Evolutionary conservation across 2,113 vertebrate genomes (phyloP).

Genomic region (Bubo blakistoni): DNA sequence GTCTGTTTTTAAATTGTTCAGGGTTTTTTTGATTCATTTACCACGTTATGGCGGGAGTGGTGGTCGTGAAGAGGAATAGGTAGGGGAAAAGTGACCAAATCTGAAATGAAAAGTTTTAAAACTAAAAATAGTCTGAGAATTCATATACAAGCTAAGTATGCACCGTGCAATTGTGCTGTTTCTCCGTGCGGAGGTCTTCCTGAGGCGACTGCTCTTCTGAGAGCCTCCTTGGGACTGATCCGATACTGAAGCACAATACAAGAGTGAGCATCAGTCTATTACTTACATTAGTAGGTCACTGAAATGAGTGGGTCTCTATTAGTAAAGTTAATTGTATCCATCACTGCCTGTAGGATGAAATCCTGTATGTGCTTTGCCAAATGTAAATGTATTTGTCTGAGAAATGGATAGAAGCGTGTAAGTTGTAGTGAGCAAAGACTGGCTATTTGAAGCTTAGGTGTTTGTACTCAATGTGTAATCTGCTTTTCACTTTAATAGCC

Average conservation of each 20-base stretch:
- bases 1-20: neutral
- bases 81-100: neutral
- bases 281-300: neutral
- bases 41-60: rapidly evolving
- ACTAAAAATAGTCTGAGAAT: neutral
- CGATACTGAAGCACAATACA: neutral
- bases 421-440: neutral
- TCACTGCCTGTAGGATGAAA: neutral
- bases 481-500: neutral
- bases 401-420: neutral
- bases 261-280: neutral
- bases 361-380: neutral
- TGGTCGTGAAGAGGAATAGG: neutral
- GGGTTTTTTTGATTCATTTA: neutral
- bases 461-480: neutral
- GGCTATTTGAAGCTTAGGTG: neutral
- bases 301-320: neutral
- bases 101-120: neutral
- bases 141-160: neutral
- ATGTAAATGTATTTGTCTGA: neutral
- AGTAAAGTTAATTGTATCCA: neutral
- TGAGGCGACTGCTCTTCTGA: neutral
- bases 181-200: neutral
- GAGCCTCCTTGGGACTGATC: neutral
- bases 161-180: neutral